A percentile compares a stretch with the other conserved stretches of the same genome.
Conservation (phyloP, 92 coral and sea anemone genomes). For the Epizoanthus rinbou region DNA sequence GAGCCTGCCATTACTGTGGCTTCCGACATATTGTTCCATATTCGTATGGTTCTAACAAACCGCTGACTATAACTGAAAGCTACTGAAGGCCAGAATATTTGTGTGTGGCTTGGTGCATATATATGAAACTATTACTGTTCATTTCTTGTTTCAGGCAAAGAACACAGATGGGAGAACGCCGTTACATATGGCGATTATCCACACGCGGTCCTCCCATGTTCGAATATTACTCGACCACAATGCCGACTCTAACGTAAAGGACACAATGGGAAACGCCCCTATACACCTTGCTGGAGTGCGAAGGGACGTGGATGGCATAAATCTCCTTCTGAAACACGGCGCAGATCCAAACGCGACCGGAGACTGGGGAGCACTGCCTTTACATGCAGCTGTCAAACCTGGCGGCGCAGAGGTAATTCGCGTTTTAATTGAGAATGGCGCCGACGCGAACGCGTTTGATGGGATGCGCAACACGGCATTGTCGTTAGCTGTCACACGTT, state of each 20-base stretch:
- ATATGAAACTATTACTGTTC: too few relatives aligned
- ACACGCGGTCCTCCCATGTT: conserved; percentile 1
- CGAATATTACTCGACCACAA: conserved; percentile 8
- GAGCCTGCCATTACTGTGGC: too few relatives aligned
- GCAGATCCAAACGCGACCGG: conserved; percentile 16
- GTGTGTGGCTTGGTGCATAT: too few relatives aligned
- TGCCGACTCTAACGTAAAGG: conserved; percentile 20
- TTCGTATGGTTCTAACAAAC: background rate
- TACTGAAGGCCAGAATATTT: background rate
- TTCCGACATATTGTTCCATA: too few relatives aligned
- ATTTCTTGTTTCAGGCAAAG: conserved; percentile 12
- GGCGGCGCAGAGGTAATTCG: conserved; percentile 8
- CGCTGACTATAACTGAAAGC: background rate
- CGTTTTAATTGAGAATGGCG: conserved; percentile 20
- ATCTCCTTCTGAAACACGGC: background rate
- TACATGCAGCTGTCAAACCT: conserved; percentile 22
- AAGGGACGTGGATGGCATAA: background rate
- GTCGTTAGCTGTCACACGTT: conserved; percentile 22
- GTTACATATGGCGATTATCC: background rate
- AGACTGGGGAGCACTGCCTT: conserved; percentile 32
- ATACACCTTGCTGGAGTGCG: conserved; percentile 17
- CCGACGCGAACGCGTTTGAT: conserved; percentile 31
- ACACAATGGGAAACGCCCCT: conserved; percentile 14
- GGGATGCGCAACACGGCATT: conserved; percentile 26
- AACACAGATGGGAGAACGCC: conserved; percentile 20